Base-by-base conservation (phyloP, 2,113 vertebrate species). In the Bubo blakistoni region DNA sequence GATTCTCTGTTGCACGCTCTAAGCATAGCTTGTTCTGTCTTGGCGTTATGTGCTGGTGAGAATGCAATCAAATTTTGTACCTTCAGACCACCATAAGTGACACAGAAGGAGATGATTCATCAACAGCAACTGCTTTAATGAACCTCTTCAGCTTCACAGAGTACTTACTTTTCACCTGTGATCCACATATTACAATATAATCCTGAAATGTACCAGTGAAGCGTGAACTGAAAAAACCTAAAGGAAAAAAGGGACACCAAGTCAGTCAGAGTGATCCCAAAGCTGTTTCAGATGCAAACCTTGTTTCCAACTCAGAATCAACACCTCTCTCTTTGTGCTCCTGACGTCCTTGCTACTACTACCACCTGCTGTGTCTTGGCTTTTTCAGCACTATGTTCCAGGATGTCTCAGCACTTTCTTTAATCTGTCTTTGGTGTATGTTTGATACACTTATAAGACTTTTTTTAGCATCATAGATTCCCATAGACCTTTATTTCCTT, bases 21-120 rank as follows among this genome's bases (percentile, higher is more conserved):
- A 69, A 42, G 63, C 26, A 74, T 72, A 86, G 24, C 30, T 94
- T 89, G 52, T 86, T 91, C 61, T 89, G 47, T 81, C 91, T 87
- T 77, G 49, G 49, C 16, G 10, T 69, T 82, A 69, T 95, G 18
- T 59, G 80, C 58, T 85, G 44, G 62, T 89, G 55, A 88, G 40
- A 72, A 72, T 79, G 42, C 72, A 95, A 86, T 94, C 76, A 94
- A 89, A 90, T 96, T 95, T 97, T 91, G 47, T 72, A 92, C 73
- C 61, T 96, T 62, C 88, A 89, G 81, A 96, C 74, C 36, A 76
- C 52, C 11, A 3, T 52, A 63, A 90, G 42, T 74, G 65, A 93
- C 73, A 96, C 42, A 51, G 44, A 92, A 88, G 65, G 67, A 92
- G 86, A 78, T 47, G 78, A 89, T 71, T 95, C 89, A 94, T 97